Conservation (phyloP, 1,140 invertebrate genomes). For the Drosophila elegans region DNA sequence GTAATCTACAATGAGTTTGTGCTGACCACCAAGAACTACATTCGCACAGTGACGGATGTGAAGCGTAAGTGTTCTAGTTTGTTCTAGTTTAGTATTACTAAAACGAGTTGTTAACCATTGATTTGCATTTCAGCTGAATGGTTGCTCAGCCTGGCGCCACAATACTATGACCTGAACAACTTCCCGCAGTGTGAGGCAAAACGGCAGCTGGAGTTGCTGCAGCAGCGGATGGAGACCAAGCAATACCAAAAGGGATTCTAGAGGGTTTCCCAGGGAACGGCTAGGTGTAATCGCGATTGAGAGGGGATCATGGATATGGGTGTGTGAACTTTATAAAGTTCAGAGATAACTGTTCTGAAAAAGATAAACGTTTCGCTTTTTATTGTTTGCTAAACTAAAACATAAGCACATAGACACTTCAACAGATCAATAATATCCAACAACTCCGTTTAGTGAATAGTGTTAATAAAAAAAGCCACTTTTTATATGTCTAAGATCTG, state of each 20-base stretch:
- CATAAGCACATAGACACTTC: conserved; percentile 52
- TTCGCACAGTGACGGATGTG: conserved; percentile 98
- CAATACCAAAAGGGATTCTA: conserved; percentile 89
- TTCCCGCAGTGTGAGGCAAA: conserved; percentile 99
- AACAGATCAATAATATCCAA: conserved; percentile 23
- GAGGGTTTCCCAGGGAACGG: neutral
- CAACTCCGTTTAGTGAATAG: conserved; percentile 67
- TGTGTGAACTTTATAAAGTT: conserved; percentile 1
- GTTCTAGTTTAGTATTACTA: too few relatives aligned
- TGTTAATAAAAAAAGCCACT: conserved; percentile 62
- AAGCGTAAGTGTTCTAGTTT: conserved; percentile 91
- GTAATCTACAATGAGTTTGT: conserved; percentile 99
- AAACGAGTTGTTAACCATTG: neutral
- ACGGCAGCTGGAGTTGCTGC: conserved; percentile 94
- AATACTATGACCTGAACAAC: conserved; percentile 99
- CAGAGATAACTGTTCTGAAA: neutral
- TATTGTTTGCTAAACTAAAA: conserved; percentile 46
- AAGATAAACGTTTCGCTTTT: conserved; percentile 33
- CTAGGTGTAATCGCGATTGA: conserved; percentile 9
- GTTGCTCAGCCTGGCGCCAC: conserved; percentile 97
- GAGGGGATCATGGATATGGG: conserved; percentile 7
- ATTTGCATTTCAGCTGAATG: conserved; percentile 90
- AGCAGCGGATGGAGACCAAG: conserved; percentile 93
- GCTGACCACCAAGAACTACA: conserved; percentile 99
- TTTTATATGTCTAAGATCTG: conserved; percentile 50